A percentile compares a stretch with the other conserved stretches of the same genome.
phyloP scores from a whole-genome alignment of 2,888 invertebrate genomes.

The Patella depressa region DNA sequence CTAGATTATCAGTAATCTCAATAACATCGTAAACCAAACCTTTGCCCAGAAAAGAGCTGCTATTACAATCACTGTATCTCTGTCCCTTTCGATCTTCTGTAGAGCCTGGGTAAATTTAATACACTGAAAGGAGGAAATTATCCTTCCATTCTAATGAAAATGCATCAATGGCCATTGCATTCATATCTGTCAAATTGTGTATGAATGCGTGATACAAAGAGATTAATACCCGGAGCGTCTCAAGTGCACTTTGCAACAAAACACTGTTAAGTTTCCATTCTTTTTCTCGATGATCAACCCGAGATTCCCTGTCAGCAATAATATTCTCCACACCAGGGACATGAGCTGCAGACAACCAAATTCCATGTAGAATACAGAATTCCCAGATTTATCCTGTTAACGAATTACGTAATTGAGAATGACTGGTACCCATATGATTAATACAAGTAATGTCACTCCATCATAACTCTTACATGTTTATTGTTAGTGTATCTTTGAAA shows the following conservation, averaged over 20 bases:
- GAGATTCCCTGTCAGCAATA: conserved; percentile 20
- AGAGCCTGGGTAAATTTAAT: conserved; percentile 15
- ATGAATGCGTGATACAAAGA: conserved; percentile 32
- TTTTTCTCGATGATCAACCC: conserved; percentile 14
- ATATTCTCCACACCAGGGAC: conserved; percentile 23
- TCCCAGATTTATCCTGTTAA: conserved; percentile 22
- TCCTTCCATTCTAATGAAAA: conserved; percentile 25
- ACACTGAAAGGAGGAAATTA: conserved; percentile 32
- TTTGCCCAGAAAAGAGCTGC: conserved; percentile 23
- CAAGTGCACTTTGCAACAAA: conserved; percentile 12
- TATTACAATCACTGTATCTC: conserved; percentile 22
- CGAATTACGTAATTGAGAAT: conserved; percentile 16
- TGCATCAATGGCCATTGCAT: conserved; percentile 25
- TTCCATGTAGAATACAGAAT: conserved; percentile 15
- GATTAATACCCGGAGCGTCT: conserved; percentile 18
- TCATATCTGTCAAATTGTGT: conserved; percentile 21
- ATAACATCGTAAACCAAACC: conserved; percentile 8
- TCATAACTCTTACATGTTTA: too few relatives aligned
- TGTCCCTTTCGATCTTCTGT: conserved; percentile 26
- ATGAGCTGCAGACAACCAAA: conserved; percentile 26
- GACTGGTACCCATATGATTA: conserved; percentile 25
- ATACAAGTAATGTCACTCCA: conserved; percentile 15
- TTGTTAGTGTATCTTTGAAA: too few relatives aligned
- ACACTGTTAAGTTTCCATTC: conserved; percentile 27
- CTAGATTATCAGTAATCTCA: background rate